Base-by-base conservation (phyloP, 2,797 vertebrate species). In the Paramormyrops hopkinsi region DNA sequence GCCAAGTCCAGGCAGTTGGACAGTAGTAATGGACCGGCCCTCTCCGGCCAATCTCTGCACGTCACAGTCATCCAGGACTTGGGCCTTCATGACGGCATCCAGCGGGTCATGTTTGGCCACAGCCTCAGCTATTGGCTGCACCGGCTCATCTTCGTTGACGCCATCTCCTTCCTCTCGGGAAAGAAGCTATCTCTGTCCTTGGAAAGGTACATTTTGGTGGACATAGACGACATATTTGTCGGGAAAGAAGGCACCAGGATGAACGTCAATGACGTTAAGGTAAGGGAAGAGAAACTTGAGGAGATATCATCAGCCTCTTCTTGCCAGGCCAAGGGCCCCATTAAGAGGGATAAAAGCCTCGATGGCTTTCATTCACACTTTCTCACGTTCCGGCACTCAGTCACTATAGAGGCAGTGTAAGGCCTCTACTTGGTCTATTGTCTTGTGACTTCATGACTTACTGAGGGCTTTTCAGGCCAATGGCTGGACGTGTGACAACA, bases 231-330 rank as follows among this genome's bases (percentile, higher is more conserved):
- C 92, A 99, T 99, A 94, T 99, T 99, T 14, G 98, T 99, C 6
- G 98, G 98, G 54, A 99, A 99, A 91, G 98, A 99, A 91, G 97
- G 98, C n/a, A 99, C 98, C 0, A 97, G 98, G 89, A 99, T 99
- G 98, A 99, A 98, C 41, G 76, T 96, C 93, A 96, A 97, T 0
- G 98, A 99, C 85, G 98, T 99, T 51, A 99, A 99, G 98, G 98
- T 99, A 98, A 93, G 95, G 89, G 44, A 4, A 11, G 19, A 9
- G 22, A 53, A 41, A 12, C 90, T 86, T 33, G 11, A 54, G 62
- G 12, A 50, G 12, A 86, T 41, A 51, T 85, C 41, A 73, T 85
- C 88, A 22, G 37, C 33, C 22, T 88, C 44, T 19, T 44, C 56
- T 76, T 48, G 90, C 91, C 92, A 93, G 91, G 92, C 90, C 91